Percentiles rank a stretch among this genome's conserved stretches.
Evolutionary conservation across 2,797 vertebrate genomes (phyloP).

Genomic region (Rhynchonycteris naso): DNA sequence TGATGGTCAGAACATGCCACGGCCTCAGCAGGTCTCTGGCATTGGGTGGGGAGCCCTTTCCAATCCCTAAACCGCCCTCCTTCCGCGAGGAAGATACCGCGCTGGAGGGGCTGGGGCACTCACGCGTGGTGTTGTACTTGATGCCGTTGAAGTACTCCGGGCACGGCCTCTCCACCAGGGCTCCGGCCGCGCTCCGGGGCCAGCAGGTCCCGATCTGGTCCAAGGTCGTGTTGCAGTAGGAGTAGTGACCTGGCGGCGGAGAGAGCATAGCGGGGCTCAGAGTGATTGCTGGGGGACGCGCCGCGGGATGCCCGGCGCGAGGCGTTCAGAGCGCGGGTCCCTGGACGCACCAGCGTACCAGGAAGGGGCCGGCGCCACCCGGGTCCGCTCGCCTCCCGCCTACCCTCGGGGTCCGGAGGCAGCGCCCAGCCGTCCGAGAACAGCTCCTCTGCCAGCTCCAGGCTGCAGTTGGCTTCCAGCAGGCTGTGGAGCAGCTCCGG

Average conservation of each 20-base stretch:
- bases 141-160: constrained; percentile 98
- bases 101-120: constrained; percentile 79
- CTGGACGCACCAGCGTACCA: not conserved
- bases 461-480: constrained; percentile 95
- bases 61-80: not conserved
- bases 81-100: not conserved
- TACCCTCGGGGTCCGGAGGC: constrained; percentile 91
- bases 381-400: constrained; percentile 62
- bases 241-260: constrained; percentile 83
- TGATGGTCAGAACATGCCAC: not conserved
- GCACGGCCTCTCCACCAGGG: constrained; percentile 95
- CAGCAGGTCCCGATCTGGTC: constrained; percentile 99
- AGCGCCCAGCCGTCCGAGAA: constrained; percentile 83
- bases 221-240: constrained; percentile 94
- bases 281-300: not conserved
- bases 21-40: not conserved
- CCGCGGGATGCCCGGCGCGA: accelerated
- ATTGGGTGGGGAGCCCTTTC: not conserved
- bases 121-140: constrained; percentile 98
- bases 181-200: constrained; percentile 92
- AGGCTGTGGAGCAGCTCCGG: constrained; percentile 84
- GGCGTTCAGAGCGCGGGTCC: not conserved
- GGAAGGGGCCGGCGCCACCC: not conserved
- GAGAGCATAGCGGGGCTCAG: not conserved
- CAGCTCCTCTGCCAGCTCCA: constrained; percentile 88